These are phyloP conservation scores for Furnarius figulus DNA, from an alignment of 2,113 vertebrate species.

Conservation along the genomic window DNA sequence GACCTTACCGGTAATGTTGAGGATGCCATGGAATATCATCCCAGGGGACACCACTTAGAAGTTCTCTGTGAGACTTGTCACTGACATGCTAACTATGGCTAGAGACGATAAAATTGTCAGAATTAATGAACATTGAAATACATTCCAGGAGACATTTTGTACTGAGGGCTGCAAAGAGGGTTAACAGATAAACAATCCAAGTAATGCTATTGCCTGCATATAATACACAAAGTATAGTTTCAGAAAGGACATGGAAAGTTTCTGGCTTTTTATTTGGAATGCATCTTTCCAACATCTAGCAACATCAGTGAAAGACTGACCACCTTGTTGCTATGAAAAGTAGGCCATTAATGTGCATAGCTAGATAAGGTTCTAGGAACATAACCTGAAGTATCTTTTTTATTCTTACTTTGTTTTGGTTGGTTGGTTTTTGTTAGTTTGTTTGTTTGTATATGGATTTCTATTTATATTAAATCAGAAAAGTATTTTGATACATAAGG, in stretches of 20 bases:
- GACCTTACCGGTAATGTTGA: conserved; percentile 39
- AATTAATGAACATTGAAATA: conserved; percentile 14
- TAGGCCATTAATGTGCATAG: neutral
- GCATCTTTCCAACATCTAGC: neutral
- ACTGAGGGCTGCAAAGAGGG: neutral
- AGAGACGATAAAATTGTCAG: neutral
- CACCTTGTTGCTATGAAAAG: neutral
- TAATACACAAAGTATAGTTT: neutral
- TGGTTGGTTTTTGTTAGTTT: no score
- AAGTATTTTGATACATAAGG: neutral
- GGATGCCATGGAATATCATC: neutral
- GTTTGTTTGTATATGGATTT: neutral
- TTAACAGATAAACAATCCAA: neutral
- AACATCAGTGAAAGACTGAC: neutral
- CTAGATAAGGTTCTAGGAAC: neutral
- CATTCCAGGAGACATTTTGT: neutral
- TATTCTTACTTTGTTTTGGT: neutral
- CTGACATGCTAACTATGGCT: neutral
- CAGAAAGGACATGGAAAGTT: neutral
- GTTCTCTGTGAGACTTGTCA: neutral
- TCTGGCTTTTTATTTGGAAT: neutral
- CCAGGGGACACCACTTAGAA: conserved; percentile 10
- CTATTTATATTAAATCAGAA: neutral
- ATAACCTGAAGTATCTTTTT: neutral
- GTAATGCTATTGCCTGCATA: neutral